Percentiles rank a stretch among this genome's conserved stretches.
Evolutionary conservation across 2,797 vertebrate genomes (phyloP).

Genomic region (Emydoidea blandingii): DNA sequence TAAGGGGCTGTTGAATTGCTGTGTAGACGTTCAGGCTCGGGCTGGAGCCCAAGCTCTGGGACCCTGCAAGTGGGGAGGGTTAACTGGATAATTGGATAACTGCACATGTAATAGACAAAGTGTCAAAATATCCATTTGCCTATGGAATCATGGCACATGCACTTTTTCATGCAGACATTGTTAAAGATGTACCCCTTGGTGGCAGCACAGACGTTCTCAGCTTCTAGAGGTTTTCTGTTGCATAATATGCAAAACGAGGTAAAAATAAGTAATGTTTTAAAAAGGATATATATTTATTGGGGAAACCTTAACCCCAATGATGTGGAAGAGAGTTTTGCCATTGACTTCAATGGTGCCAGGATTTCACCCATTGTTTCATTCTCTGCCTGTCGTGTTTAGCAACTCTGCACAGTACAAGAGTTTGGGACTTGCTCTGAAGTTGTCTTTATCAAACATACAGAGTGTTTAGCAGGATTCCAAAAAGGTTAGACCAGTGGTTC

Average conservation of each 20-base stretch:
- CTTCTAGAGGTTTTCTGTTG: neutral
- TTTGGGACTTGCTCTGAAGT: neutral
- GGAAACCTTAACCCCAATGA: rapidly evolving
- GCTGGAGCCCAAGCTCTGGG: no score
- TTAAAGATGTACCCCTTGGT: neutral
- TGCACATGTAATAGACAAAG: no score
- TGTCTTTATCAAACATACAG: slow-evolving; percentile 58
- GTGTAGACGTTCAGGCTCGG: no score
- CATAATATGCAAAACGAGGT: neutral
- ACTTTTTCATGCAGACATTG: neutral
- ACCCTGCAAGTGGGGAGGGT: no score
- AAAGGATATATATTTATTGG: neutral
- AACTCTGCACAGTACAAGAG: slow-evolving; percentile 30
- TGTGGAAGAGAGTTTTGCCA: neutral
- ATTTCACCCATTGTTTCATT: slow-evolving; percentile 43
- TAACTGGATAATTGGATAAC: no score
- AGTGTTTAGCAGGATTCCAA: slow-evolving; percentile 15
- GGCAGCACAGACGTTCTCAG: neutral
- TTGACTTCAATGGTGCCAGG: neutral
- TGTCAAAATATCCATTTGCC: neutral
- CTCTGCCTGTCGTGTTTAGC: slow-evolving; percentile 47
- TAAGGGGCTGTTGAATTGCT: no score
- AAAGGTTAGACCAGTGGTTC: slow-evolving; percentile 32
- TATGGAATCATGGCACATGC: rapidly evolving
- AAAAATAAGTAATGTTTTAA: rapidly evolving